A percentile compares a stretch with the other conserved stretches of the same genome.
phyloP scores from a whole-genome alignment of 2,888 invertebrate species.

The Nebria salina region DNA sequence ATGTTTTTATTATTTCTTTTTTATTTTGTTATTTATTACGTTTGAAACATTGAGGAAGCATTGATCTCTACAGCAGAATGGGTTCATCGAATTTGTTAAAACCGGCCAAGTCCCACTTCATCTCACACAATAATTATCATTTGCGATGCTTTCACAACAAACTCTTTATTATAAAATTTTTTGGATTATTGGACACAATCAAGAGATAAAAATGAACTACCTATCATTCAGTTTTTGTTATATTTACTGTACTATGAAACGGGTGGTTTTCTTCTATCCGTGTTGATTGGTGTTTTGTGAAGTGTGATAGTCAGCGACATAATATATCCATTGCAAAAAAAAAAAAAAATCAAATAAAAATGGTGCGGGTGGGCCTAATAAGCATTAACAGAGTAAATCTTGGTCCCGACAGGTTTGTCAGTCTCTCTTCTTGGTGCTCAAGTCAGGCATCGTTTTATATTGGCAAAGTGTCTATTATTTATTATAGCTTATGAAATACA shows the following conservation, averaged over 20 bases:
- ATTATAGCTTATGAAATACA: neutral
- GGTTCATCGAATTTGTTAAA: conserved; percentile 41
- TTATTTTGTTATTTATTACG: conserved; percentile 37
- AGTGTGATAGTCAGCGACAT: conserved; percentile 35
- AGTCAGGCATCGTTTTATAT: conserved; percentile 32
- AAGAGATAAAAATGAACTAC: neutral
- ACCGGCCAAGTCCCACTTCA: conserved; percentile 43
- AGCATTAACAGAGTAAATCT: conserved; percentile 40
- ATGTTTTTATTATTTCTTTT: conserved; percentile 34
- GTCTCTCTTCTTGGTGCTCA: conserved; percentile 46
- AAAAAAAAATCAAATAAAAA: neutral
- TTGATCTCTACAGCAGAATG: conserved; percentile 42
- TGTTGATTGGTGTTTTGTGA: conserved; percentile 28
- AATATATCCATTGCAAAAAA: neutral
- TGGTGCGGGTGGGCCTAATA: conserved; percentile 29
- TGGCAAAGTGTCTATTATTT: neutral
- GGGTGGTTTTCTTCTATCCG: conserved; percentile 3
- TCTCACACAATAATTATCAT: conserved; percentile 31
- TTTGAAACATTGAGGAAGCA: conserved; percentile 38
- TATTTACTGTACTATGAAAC: neutral
- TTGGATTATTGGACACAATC: conserved; percentile 43
- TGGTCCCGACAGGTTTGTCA: conserved; percentile 15
- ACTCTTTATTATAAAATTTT: conserved; percentile 19
- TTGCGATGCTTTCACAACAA: conserved; percentile 28
- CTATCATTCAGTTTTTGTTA: neutral